Base-by-base conservation (phyloP, 1,140 invertebrate genomes). In the Papilio dardanus region DNA sequence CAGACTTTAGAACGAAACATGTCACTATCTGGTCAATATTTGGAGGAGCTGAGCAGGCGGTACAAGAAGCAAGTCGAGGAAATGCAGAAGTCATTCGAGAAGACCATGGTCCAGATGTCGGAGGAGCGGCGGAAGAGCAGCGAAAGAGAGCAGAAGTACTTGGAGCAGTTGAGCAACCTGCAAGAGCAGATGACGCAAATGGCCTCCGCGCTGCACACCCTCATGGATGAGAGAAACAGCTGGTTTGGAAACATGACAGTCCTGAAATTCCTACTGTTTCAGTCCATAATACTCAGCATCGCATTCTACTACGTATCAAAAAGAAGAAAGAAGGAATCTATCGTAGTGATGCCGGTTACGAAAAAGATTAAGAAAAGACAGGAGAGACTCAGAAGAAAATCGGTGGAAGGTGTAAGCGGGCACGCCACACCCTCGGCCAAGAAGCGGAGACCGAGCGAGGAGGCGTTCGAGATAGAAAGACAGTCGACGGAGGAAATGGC, bases 11-110 rank as follows among this genome's bases (percentile, higher is more conserved):
- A 99, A 93, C 95, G 97, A 69, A 99, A 99, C 92, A 98, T 99
- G 96, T 99, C 98, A 3, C 94, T 99, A 2, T 99, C 97, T 77
- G 97, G 97, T 76, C 98, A 99, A 84, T 99, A 99, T 92, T 94
- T 99, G 66, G 98, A 99, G 91, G 98, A 99, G 88, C 91, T 99
- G 65, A 99, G 98, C 90, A 95, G 97, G 42, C 95, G 98, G 54
- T 99, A 99, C 91, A 99, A 99, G 81, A 98, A 98, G 77, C 98
- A 99, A 94, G 98, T 98, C 35, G 98, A 99, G 90, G 98, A 99
- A 86, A 97, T 98, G 95, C 97, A 98, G 88, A 95, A 95, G 75
- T 96, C 96, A 3, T 95, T 99, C 74, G 97, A 98, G 81, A 96
- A 97, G 78, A 97, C 97, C 0, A 94, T 97, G 54, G 92, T 94